phyloP scores from a whole-genome alignment of 2,888 invertebrate species.

The Drosophila helvetica region DNA sequence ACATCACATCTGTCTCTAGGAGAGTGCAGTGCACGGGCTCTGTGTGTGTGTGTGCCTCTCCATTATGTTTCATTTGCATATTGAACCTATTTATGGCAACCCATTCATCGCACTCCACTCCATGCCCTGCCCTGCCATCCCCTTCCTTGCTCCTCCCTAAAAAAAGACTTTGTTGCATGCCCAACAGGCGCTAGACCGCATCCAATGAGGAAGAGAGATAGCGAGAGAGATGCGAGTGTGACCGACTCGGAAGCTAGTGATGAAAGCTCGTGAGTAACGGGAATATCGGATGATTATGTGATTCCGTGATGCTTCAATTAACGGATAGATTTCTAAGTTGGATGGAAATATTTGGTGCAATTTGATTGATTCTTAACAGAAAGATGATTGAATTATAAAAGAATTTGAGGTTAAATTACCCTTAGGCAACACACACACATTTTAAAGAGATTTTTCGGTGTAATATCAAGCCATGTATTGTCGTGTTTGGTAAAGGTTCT shows the following conservation, averaged over 20 bases:
- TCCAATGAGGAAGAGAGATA: not conserved
- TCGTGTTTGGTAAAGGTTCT: too few relatives aligned
- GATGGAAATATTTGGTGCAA: too few relatives aligned
- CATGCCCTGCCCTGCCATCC: not conserved
- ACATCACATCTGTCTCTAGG: not conserved
- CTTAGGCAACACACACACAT: too few relatives aligned
- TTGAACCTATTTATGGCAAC: constrained; percentile 54
- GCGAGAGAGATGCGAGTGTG: constrained; percentile 38
- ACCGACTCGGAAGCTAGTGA: constrained; percentile 1
- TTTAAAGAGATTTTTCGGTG: too few relatives aligned
- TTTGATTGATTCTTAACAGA: not conserved
- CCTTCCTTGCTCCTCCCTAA: not conserved
- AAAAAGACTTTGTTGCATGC: constrained; percentile 24
- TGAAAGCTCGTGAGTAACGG: not conserved
- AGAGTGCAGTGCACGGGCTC: not conserved
- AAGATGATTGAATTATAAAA: not conserved
- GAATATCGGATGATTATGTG: not conserved
- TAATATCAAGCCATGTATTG: too few relatives aligned
- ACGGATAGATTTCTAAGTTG: not conserved
- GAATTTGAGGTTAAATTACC: too few relatives aligned
- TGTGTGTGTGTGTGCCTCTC: constrained; percentile 29
- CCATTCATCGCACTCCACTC: constrained; percentile 36
- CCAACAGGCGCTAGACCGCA: constrained; percentile 41
- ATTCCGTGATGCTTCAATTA: not conserved
- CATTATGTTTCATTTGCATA: constrained; percentile 57